phyloP scores from a whole-genome alignment of 30 jellyfish, hydroid and myxozoan genomes.

The Turritopsis dohrnii region DNA sequence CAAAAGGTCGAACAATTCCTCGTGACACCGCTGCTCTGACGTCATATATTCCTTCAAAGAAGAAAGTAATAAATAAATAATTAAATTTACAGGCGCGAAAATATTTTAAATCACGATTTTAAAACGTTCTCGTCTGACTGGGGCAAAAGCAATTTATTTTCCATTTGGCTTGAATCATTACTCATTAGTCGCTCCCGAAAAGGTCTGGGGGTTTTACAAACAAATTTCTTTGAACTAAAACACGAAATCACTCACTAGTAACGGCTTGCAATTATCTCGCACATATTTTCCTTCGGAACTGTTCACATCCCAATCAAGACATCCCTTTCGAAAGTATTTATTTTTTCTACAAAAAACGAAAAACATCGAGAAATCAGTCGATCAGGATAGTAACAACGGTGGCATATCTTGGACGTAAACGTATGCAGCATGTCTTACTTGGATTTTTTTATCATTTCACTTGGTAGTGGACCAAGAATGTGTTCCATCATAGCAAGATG shows the following conservation, averaged over 20 bases:
- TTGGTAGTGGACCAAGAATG: conserved; percentile 77
- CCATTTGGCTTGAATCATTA: too few species aligned
- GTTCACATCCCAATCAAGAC: conserved; percentile 73
- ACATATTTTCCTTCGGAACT: conserved; percentile 72
- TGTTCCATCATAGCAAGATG: conserved; percentile 97
- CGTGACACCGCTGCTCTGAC: conserved; percentile 42
- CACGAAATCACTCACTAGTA: conserved; percentile 51
- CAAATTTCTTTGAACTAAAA: too few species aligned
- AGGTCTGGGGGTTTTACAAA: too few species aligned
- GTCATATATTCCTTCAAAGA: conserved; percentile 49
- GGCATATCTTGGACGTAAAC: too few species aligned
- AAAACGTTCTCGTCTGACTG: too few species aligned
- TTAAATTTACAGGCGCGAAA: background rate
- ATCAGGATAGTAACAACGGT: background rate
- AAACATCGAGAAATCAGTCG: background rate
- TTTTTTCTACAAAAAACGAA: conserved; percentile 48
- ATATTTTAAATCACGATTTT: too few species aligned
- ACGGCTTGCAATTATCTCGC: conserved; percentile 59
- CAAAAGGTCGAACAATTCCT: conserved; percentile 49
- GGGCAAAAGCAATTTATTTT: too few species aligned
- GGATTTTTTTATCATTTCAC: conserved; percentile 51
- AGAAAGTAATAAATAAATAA: background rate
- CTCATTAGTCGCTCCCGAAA: too few species aligned
- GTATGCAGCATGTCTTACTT: conserved; percentile 32
- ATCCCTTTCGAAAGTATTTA: conserved; percentile 72